These are phyloP conservation scores for Elaphurus davidianus DNA, from an alignment of 2,113 vertebrate species.

Conservation along the genomic window DNA sequence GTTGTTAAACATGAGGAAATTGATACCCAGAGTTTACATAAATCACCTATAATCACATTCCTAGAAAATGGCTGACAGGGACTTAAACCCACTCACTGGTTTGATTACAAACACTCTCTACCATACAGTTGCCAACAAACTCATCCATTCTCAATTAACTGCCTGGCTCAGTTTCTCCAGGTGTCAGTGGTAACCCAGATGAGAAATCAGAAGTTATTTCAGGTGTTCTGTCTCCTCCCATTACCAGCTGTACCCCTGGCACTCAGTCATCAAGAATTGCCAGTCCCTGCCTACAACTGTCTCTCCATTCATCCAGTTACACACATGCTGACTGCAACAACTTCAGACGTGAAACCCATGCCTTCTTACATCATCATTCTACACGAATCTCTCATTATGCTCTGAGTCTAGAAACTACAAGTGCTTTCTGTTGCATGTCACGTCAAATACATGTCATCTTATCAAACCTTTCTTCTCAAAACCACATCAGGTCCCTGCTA, in stretches of 20 bases:
- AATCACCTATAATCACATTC: neutral
- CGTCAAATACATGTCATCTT: neutral
- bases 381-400: neutral
- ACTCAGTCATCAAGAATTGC: neutral
- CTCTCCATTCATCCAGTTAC: neutral
- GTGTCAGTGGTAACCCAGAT: neutral
- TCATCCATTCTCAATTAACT: neutral
- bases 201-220: neutral
- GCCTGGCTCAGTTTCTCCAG: neutral
- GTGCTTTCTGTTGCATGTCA: neutral
- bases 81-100: neutral
- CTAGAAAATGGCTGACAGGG: neutral
- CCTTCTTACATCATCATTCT: neutral
- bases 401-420: neutral
- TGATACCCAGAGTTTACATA: neutral
- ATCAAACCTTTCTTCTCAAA: neutral
- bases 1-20: neutral
- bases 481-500: neutral
- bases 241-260: neutral
- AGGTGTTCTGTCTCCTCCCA: neutral
- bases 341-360: neutral
- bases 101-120: neutral
- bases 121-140: neutral
- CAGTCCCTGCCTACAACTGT: neutral
- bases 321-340: neutral